Evolutionary conservation across 2,888 invertebrate genomes (phyloP).

Genomic region (Desoria tigrina): DNA sequence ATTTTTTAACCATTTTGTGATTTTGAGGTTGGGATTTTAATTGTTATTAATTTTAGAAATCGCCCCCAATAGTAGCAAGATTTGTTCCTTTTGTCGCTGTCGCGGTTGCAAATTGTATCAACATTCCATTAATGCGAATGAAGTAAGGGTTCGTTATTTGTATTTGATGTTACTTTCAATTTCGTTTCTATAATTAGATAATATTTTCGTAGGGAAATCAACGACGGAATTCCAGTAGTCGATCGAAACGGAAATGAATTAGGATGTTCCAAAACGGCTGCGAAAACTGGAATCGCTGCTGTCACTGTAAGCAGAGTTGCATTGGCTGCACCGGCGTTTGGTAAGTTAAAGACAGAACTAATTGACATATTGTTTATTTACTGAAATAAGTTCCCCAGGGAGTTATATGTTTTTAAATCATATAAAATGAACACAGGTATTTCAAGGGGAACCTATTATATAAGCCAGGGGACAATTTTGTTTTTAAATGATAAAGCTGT

Average conservation of each 20-base stretch:
- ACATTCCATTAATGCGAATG: constrained; percentile 96
- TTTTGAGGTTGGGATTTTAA: background rate
- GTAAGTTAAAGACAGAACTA: constrained; percentile 61
- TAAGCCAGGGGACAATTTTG: too few species aligned
- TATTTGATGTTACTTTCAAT: constrained; percentile 4
- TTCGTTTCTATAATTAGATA: too few species aligned
- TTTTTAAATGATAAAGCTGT: too few species aligned
- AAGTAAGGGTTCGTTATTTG: constrained; percentile 64
- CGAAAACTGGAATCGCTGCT: constrained; percentile 78
- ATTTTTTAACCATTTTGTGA: background rate
- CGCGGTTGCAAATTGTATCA: constrained; percentile 94
- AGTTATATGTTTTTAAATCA: background rate
- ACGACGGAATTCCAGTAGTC: constrained; percentile 78
- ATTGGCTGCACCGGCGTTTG: constrained; percentile 94
- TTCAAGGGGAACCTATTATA: too few species aligned
- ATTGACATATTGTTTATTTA: background rate
- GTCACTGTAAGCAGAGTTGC: constrained; percentile 83
- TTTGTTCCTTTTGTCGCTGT: constrained; percentile 95
- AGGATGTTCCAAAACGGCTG: constrained; percentile 67
- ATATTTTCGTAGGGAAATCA: constrained; percentile 75
- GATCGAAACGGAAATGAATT: constrained; percentile 73
- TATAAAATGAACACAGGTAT: too few species aligned
- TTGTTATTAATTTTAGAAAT: constrained; percentile 60
- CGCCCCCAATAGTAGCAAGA: constrained; percentile 76
- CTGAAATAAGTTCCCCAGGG: too few species aligned